Base-by-base conservation (phyloP, 2,888 invertebrate genomes). In the Trissonchulus sp. region DNA sequence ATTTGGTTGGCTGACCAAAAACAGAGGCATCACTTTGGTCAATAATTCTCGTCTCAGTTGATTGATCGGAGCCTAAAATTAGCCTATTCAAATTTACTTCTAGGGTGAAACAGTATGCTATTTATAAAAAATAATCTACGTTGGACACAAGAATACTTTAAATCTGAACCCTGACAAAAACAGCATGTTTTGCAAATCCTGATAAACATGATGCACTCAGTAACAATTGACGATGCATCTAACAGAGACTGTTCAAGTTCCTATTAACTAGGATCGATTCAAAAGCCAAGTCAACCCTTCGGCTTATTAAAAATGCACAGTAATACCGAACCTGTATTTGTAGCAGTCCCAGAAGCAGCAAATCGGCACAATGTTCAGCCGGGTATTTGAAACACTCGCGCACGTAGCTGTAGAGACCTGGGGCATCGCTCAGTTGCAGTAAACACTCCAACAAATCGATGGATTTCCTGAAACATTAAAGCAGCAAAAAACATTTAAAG, bases 1-100 rank as follows among this genome's bases (percentile, higher is more conserved):
- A 86, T 99, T 99, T 0, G 94, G 93, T 87, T 98, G 97, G 86
- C 93, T 95, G 60, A 92, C 92, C 75, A 98, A 88, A 86, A 99
- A 97, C 80, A 94, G 91, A 1, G 95, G 94, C 84, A 99, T 92
- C 48, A 98, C 87, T 74, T 90, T 91, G 68, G 91, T 90, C 79
- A 98, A 88, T 75, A 98, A 87, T 83, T 97, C 96, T 86, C 93
- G 93, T 76, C 94, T 85, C 74, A 87, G 78, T 15, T 82, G 82
- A 76, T 85, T 86, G 83, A 86, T 85, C 1, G 84, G 82, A 3
- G 82, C 80, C 84, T 84, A 76, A 71, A 83, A 80, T 75, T 30
- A 65, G n/a, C 60, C 18, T 60, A n/a, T 60, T n/a, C n/a, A n/a
- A n/a, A n/a, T n/a, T n/a, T n/a, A n/a, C n/a, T n/a, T n/a, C n/a